Evolutionary conservation across 2,113 vertebrate genomes (phyloP).

Genomic region (Poicephalus meyeri): DNA sequence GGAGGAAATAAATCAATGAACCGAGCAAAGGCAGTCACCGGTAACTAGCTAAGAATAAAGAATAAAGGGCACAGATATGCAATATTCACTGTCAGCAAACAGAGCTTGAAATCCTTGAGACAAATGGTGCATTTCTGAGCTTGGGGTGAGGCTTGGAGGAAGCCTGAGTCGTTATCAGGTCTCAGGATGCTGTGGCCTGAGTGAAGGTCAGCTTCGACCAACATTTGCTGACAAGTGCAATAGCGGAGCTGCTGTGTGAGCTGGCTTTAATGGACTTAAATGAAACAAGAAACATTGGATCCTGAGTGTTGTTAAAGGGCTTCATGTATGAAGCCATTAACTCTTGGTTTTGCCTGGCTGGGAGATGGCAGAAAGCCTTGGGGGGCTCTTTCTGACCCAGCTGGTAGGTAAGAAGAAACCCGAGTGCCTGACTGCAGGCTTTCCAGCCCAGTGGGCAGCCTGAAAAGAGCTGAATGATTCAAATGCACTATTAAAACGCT

Average conservation of each 20-base stretch:
- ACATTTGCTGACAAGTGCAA: neutral
- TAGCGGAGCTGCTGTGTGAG: neutral
- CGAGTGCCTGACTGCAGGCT: neutral
- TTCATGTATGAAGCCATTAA: neutral
- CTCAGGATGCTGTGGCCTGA: neutral
- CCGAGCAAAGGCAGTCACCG: neutral
- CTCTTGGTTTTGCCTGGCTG: neutral
- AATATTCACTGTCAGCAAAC: neutral
- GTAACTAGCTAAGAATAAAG: neutral
- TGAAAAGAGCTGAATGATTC: neutral
- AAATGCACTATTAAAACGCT: neutral
- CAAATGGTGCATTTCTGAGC: neutral
- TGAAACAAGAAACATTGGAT: neutral
- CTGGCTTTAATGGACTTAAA: neutral
- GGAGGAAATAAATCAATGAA: neutral
- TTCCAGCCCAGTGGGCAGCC: neutral
- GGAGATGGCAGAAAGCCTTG: neutral
- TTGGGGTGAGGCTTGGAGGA: neutral
- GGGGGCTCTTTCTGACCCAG: neutral
- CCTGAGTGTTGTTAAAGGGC: neutral
- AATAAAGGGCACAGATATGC: neutral
- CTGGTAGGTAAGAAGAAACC: neutral
- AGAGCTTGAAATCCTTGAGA: neutral
- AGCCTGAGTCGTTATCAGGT: accelerated
- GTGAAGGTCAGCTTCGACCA: conserved; percentile 34